Evolutionary conservation across 2,113 vertebrate species (phyloP).

Genomic region (Xiphias gladius): DNA sequence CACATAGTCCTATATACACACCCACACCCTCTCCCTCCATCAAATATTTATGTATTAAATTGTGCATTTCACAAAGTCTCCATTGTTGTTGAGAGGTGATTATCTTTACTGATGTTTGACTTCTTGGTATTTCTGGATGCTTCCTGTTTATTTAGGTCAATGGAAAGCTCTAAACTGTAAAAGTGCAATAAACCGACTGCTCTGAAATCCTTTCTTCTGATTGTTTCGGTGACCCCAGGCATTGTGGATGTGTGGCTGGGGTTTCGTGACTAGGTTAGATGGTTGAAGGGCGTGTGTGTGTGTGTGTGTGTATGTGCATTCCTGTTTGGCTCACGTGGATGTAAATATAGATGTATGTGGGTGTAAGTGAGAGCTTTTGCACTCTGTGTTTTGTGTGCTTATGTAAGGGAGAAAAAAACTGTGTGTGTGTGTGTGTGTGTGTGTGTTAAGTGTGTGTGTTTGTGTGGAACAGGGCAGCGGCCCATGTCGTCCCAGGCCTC

Average conservation of each 20-base stretch:
- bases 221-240: slow-evolving; percentile 51
- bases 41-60: slow-evolving; percentile 73
- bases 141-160: slow-evolving; percentile 75
- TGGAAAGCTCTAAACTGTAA: slow-evolving; percentile 49
- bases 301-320: slow-evolving; percentile 5
- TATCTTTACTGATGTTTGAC: slow-evolving; percentile 67
- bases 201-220: slow-evolving; percentile 50
- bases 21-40: slow-evolving; percentile 38
- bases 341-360: slow-evolving; percentile 47
- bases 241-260: slow-evolving; percentile 16
- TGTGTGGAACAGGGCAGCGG: slow-evolving; percentile 75
- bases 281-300: slow-evolving; percentile 22
- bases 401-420: not conserved
- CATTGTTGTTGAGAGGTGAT: slow-evolving; percentile 68
- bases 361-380: slow-evolving; percentile 7
- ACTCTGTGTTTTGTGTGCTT: not conserved
- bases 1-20: not conserved
- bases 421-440: slow-evolving; percentile 11
- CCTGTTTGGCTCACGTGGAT: slow-evolving; percentile 15
- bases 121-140: slow-evolving; percentile 39
- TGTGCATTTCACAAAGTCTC: slow-evolving; percentile 66
- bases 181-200: slow-evolving; percentile 35
- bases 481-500: slow-evolving; percentile 67
- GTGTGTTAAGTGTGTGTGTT: slow-evolving; percentile 41
- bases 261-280: slow-evolving; percentile 35